These are phyloP conservation scores for Hirundichthys speculiger DNA, from an alignment of 2,113 vertebrate genomes.

Conservation along the genomic window DNA sequence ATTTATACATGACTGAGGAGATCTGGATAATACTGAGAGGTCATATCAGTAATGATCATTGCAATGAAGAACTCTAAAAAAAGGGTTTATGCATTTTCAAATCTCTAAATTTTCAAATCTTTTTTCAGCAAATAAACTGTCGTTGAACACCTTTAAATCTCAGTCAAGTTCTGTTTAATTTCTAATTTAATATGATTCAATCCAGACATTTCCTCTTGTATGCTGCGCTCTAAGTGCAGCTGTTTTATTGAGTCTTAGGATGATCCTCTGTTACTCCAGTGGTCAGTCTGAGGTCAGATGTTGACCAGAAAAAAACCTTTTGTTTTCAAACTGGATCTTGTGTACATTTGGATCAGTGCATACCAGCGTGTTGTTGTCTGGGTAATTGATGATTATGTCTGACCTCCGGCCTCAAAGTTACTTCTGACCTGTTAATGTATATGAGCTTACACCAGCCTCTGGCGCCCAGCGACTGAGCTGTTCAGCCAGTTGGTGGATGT, in stretches of 20 bases:
- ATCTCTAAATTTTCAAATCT: no score
- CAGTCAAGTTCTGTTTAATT: no score
- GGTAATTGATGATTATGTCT: conserved; percentile 47
- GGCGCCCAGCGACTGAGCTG: not conserved
- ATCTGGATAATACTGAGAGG: not conserved
- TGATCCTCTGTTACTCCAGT: no score
- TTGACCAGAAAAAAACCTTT: conserved; percentile 11
- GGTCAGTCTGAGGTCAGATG: not conserved
- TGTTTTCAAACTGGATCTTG: not conserved
- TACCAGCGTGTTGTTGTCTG: conserved; percentile 20
- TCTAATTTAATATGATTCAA: no score
- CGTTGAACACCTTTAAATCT: no score
- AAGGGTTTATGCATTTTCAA: no score
- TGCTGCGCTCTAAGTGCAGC: no score
- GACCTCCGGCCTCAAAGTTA: conserved; percentile 33
- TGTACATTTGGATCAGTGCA: conserved; percentile 1
- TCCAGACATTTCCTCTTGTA: no score
- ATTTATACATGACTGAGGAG: not conserved
- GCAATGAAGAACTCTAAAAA: no score
- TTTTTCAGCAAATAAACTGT: no score
- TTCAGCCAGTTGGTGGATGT: conserved; percentile 8
- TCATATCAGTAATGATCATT: not conserved
- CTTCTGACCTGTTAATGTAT: conserved; percentile 45
- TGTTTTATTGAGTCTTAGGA: no score
- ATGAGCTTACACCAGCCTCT: not conserved